phyloP scores from a whole-genome alignment of 2,797 vertebrate species.

The Cuculus canorus region DNA sequence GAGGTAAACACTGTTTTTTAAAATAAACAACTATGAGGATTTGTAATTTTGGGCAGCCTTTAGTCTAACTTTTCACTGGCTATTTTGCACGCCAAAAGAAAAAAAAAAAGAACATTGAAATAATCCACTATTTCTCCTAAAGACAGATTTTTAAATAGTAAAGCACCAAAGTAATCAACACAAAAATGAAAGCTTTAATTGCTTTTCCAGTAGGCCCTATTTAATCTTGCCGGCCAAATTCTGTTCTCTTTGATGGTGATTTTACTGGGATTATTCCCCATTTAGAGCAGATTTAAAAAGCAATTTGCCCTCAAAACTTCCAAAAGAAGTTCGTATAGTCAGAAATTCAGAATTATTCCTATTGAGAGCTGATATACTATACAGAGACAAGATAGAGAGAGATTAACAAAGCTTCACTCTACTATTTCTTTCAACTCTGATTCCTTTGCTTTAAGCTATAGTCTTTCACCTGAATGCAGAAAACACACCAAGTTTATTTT shows the following conservation, averaged over 20 bases:
- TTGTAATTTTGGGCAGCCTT: neutral
- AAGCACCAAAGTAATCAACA: neutral
- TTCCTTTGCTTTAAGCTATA: neutral
- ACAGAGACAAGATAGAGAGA: neutral
- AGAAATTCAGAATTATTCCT: neutral
- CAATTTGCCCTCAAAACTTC: neutral
- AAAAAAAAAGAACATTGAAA: neutral
- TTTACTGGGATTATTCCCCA: neutral
- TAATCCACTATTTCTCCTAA: neutral
- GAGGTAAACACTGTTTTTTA: neutral
- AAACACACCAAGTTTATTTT: neutral
- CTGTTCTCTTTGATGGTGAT: neutral
- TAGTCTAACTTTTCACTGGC: neutral
- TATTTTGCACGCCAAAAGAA: neutral
- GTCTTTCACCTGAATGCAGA: neutral
- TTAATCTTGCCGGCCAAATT: neutral
- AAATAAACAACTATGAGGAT: neutral
- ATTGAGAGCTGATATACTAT: accelerated
- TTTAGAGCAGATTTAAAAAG: neutral
- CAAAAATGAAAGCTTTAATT: neutral
- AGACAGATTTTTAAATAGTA: neutral
- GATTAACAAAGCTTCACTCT: neutral
- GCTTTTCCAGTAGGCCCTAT: neutral
- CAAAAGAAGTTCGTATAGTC: neutral
- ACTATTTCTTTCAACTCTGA: neutral